Evolutionary conservation across 2,888 invertebrate species (phyloP), one percentile per base, ranked within the genome.

Genomic region (Scaptomyza caliginosa): DNA sequence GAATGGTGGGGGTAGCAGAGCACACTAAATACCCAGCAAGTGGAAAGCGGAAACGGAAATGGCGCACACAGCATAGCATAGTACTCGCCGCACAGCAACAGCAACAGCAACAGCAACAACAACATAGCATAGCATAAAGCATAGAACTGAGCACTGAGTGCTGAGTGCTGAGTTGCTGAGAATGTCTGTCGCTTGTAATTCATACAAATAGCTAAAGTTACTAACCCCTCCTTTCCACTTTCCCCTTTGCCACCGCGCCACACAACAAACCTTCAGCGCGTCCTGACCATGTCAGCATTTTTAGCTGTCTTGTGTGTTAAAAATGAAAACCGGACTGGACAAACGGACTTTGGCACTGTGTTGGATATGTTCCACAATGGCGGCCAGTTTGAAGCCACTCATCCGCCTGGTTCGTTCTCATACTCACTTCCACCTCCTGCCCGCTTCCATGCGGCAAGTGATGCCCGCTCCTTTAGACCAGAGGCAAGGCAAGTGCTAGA

Each of bases 11-110:
- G 11, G n/a, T 26, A 8, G 26, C 3, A 11, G 26, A 30, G 62
- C 64, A 74, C 67, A 86, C 85, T 81, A 81, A 81, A 81, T 82
- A 81, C 82, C 64, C 87, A 86, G 87, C 85, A 85, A 86, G 87
- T 86, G 82, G 69, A 86, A 86, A 86, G 56, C 85, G 87, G 85
- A 81, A 86, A 85, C 82, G 81, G 87, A 81, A 86, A 81, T 85
- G 79, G 72, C 87, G 76, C 83, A 81, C 76, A 86, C 45, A 74
- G 72, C 46, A 80, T 24, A 52, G 65, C 68, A 72, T n/a, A n/a
- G 17, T 28, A 45, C 45, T n/a, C n/a, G n/a, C n/a, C n/a, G n/a
- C n/a, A n/a, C n/a, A 0, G 8, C 34, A 16, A 16, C 16, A 34
- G 16, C 34, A 32, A 32, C 30, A n/a, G 2, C 30, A 11, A 28